Evolutionary conservation across 2,797 vertebrate species (phyloP).

Genomic region (Sternotherus odoratus): DNA sequence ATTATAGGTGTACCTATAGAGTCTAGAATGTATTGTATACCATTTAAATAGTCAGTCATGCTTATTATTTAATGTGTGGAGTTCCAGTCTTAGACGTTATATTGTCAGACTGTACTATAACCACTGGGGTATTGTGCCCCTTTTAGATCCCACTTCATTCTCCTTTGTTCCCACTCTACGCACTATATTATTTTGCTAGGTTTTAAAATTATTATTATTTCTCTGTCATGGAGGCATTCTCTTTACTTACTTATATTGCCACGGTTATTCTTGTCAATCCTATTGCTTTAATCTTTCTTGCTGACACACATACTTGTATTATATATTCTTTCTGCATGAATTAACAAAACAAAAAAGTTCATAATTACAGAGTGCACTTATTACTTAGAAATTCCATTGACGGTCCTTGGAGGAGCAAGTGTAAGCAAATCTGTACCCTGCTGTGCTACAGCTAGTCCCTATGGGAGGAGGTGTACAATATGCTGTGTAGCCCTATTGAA

Average conservation of each 20-base stretch:
- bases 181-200: fast-evolving
- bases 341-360: not conserved
- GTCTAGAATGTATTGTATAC: not conserved
- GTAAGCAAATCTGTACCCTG: not conserved
- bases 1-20: not conserved
- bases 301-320: too few species aligned
- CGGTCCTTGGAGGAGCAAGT: fast-evolving
- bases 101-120: not conserved
- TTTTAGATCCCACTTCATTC: not conserved
- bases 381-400: not conserved
- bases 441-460: not conserved
- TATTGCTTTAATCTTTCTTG: not conserved
- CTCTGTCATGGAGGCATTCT: not conserved
- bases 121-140: not conserved
- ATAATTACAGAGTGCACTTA: too few species aligned
- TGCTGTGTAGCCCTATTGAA: not conserved
- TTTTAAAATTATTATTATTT: not conserved
- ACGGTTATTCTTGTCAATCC: not conserved
- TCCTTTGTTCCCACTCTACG: fast-evolving
- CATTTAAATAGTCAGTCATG: not conserved
- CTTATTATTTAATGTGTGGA: not conserved
- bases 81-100: not conserved
- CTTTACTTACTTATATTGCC: not conserved
- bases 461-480: not conserved
- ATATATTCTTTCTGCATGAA: not conserved